These are phyloP conservation scores for Cephus pygmeus DNA, from an alignment of 2,888 invertebrate species.

Conservation along the genomic window DNA sequence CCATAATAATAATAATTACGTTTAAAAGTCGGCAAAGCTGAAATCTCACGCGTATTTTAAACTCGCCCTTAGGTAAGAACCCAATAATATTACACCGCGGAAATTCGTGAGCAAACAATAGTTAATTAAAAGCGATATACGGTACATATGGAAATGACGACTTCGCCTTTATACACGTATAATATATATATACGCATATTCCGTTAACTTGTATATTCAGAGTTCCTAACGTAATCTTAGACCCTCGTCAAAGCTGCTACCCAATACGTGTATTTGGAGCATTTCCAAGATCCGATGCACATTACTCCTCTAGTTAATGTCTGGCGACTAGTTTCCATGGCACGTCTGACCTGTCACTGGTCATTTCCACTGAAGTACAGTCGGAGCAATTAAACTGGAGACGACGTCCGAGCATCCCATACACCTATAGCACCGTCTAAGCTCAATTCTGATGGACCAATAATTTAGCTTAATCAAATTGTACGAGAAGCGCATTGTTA, in stretches of 20 bases:
- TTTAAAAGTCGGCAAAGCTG: neutral
- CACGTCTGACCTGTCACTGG: neutral
- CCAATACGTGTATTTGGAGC: conserved; percentile 21
- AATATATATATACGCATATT: neutral
- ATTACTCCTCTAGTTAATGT: neutral
- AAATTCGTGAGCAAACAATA: neutral
- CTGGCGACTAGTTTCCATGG: neutral
- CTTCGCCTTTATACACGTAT: neutral
- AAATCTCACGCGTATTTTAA: neutral
- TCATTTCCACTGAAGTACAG: neutral
- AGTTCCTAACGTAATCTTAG: conserved; percentile 27
- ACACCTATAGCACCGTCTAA: neutral
- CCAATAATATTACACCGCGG: neutral
- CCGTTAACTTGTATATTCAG: conserved; percentile 7
- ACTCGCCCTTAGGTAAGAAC: neutral
- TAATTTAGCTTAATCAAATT: neutral
- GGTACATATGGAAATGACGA: neutral
- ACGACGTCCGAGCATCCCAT: neutral
- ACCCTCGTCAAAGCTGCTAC: conserved; percentile 29
- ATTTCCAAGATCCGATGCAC: conserved; percentile 25
- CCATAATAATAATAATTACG: neutral
- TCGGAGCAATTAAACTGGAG: neutral
- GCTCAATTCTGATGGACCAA: neutral
- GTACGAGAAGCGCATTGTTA: neutral
- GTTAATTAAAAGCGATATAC: neutral